These are phyloP conservation scores for Papilio aristodemus DNA, from an alignment of 1,140 invertebrate genomes.

Conservation along the genomic window DNA sequence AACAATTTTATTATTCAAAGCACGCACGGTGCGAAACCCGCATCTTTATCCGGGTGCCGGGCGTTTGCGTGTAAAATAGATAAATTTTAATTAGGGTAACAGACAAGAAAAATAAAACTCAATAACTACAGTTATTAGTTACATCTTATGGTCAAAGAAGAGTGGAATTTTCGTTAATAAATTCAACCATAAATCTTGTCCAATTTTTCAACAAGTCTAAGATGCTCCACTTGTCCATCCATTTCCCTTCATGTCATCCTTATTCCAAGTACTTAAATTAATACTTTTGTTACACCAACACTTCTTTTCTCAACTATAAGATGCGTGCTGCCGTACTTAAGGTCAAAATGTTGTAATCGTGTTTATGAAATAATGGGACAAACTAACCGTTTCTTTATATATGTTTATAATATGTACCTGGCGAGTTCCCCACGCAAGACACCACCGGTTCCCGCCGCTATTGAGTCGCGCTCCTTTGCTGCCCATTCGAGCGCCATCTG, in stretches of 20 bases:
- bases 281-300: too few species aligned
- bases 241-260: too few species aligned
- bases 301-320: too few species aligned
- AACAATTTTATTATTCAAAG: conserved; percentile 17
- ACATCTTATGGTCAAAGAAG: too few species aligned
- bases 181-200: too few species aligned
- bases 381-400: neutral
- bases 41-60: conserved; percentile 17
- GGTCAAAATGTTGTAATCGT: too few species aligned
- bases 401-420: conserved; percentile 12
- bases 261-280: too few species aligned
- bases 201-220: too few species aligned
- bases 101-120: neutral
- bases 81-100: conserved; percentile 8
- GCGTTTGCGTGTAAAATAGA: neutral
- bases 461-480: conserved; percentile 91
- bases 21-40: conserved; percentile 10
- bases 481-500: conserved; percentile 98
- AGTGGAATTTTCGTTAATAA: too few species aligned
- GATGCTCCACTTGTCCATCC: too few species aligned
- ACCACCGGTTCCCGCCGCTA: conserved; percentile 79
- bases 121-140: too few species aligned
- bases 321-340: too few species aligned
- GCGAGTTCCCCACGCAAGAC: conserved; percentile 90
- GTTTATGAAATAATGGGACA: neutral